Evolutionary conservation across 1,140 invertebrate genomes (phyloP), one percentile per base, ranked within the genome.

Genomic region (Dendroctonus ponderosae): DNA sequence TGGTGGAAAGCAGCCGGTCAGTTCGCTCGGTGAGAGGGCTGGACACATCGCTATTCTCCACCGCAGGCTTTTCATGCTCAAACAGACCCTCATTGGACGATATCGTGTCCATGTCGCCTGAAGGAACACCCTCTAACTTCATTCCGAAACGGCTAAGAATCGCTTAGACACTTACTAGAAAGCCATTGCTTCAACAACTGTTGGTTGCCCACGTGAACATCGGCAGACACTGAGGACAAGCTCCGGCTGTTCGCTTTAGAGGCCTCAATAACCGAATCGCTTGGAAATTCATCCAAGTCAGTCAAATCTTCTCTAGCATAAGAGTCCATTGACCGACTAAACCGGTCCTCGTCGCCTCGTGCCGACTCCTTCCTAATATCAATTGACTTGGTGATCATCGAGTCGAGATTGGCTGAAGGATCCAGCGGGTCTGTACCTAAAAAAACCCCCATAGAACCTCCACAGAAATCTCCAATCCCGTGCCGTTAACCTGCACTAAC

Each of bases 1-100:
- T 68, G 26, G 68, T 74, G 26, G 71, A 74, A 37, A 76, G 57
- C 53, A 79, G 66, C 9, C 75, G 76, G 52, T 77, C 72, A 8
- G 77, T 77, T 39, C 77, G 62, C 39, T 71, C 66, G 9, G 72
- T 77, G 48, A 78, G 67, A 26, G 71, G 71, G 46, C 63, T 66
- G 9, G 52, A 48, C 7, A 54, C 6, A n/a, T 62, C 57, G 26
- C 26, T 26, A 26, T 26, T 26, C 1, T 1, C 26, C 26, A 26
- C 12, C 53, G 58, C 39, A 62, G 50, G 62, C 44, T 58, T 60
- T 60, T 73, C 71, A 40, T 74, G 70, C n/a, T 72, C 66, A 60
- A 66, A 72, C 2, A 48, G 0, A 5, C 48, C 12, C 26, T 59
- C 57, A 12, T 12, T 48, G 14, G 57, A 59, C 12, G 57, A 46